Percentiles rank a stretch among this genome's conserved stretches.
These are phyloP conservation scores for Columba guinea DNA, from an alignment of 2,797 vertebrate genomes.

Conservation along the genomic window DNA sequence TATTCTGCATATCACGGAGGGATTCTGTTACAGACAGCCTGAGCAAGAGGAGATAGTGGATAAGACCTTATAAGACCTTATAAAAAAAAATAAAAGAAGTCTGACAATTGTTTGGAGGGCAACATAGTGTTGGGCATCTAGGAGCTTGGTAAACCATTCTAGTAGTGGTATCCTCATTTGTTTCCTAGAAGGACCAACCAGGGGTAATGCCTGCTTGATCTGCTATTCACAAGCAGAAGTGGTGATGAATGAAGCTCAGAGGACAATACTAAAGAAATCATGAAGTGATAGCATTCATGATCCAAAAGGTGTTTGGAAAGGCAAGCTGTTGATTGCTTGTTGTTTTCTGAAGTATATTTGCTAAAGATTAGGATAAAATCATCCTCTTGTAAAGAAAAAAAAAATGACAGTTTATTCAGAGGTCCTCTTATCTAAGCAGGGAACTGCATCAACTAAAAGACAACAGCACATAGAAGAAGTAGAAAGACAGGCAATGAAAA, in stretches of 20 bases:
- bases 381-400: not conserved
- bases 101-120: not conserved
- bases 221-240: not conserved
- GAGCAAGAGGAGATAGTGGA: not conserved
- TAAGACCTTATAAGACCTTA: not conserved
- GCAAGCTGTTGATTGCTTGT: not conserved
- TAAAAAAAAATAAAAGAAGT: not conserved
- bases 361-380: not conserved
- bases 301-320: not conserved
- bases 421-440: not conserved
- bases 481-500: not conserved
- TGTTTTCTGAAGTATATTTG: not conserved
- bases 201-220: not conserved
- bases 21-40: not conserved
- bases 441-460: not conserved
- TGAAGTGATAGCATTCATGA: not conserved
- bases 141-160: not conserved
- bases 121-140: no score
- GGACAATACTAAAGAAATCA: not conserved
- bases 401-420: not conserved
- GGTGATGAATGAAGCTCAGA: not conserved
- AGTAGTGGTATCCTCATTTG: not conserved
- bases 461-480: not conserved
- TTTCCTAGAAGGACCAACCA: not conserved
- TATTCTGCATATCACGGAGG: not conserved